A percentile compares a stretch with the other conserved stretches of the same genome.
Evolutionary conservation across 2,888 invertebrate species (phyloP).

Genomic region (Tortricodes alternella): DNA sequence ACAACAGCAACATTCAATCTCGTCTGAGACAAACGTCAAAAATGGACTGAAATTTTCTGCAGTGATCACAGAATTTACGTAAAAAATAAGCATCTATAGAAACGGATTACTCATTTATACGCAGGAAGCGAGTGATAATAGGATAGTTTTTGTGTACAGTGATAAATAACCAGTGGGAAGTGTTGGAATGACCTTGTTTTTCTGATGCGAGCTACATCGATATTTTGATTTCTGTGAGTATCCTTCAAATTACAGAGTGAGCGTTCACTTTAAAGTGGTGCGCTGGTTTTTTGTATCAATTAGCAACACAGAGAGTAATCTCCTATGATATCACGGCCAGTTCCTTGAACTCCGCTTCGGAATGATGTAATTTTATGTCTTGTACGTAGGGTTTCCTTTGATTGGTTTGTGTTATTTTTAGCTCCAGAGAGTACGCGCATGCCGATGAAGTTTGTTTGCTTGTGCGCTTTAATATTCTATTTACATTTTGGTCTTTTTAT

Average conservation of each 20-base stretch:
- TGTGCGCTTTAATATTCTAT: slow-evolving; percentile 47
- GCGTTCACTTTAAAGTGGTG: slow-evolving; percentile 33
- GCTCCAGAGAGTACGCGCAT: slow-evolving; percentile 49
- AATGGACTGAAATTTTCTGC: slow-evolving; percentile 54
- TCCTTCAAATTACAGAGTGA: slow-evolving; percentile 22
- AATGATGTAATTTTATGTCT: slow-evolving; percentile 45
- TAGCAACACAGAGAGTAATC: slow-evolving; percentile 54
- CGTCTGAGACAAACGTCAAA: slow-evolving; percentile 56
- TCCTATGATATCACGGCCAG: slow-evolving; percentile 66
- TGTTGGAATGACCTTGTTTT: slow-evolving; percentile 43
- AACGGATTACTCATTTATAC: slow-evolving; percentile 43
- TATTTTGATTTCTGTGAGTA: slow-evolving; percentile 42
- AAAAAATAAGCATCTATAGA: slow-evolving; percentile 51
- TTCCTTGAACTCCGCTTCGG: slow-evolving; percentile 54
- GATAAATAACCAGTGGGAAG: slow-evolving; percentile 40
- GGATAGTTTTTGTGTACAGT: slow-evolving; percentile 42
- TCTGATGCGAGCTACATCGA: slow-evolving; percentile 43
- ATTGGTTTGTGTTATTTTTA: slow-evolving; percentile 67
- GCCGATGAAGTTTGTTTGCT: slow-evolving; percentile 54
- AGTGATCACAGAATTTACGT: slow-evolving; percentile 52
- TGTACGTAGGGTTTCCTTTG: slow-evolving; percentile 51
- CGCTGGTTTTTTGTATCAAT: slow-evolving; percentile 38
- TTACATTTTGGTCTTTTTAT: slow-evolving; percentile 38
- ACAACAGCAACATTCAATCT: slow-evolving; percentile 31
- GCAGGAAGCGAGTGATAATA: slow-evolving; percentile 42